Percentiles rank a stretch among this genome's conserved stretches.
phyloP scores from a whole-genome alignment of 2,888 invertebrate genomes.

The Hirtodrosophila confusa region DNA sequence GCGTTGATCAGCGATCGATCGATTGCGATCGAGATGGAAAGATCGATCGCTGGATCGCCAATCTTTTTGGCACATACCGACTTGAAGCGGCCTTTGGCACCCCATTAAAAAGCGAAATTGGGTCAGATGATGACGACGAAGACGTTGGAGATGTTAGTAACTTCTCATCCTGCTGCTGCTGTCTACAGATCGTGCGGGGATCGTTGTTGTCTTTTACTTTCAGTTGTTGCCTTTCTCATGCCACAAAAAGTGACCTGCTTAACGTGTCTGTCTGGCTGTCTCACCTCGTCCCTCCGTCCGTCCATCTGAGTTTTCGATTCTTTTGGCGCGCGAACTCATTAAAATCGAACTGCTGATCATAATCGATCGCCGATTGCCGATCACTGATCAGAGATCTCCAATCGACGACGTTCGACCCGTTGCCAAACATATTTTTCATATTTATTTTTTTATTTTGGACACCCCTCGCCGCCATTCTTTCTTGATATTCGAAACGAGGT shows the following conservation, averaged over 20 bases:
- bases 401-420: constrained; percentile 53
- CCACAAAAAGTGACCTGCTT: constrained; percentile 71
- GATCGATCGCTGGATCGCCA: constrained; percentile 38
- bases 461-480: constrained; percentile 10
- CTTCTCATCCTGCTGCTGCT: constrained; percentile 53
- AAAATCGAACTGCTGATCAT: constrained; percentile 71
- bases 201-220: constrained; percentile 68
- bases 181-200: not conserved
- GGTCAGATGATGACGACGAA: constrained; percentile 47
- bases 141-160: constrained; percentile 3
- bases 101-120: constrained; percentile 78
- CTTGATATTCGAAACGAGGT: constrained; percentile 51
- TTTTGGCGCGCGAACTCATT: constrained; percentile 71
- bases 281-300: not conserved
- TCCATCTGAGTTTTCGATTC: constrained; percentile 7
- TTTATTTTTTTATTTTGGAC: constrained; percentile 22
- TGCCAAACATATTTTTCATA: constrained; percentile 73
- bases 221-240: constrained; percentile 66
- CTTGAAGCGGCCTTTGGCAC: constrained; percentile 76
- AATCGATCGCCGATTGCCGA: constrained; percentile 70
- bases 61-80: constrained; percentile 54
- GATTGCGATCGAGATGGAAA: constrained; percentile 55
- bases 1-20: constrained; percentile 49
- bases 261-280: constrained; percentile 23
- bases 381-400: constrained; percentile 37